Evolutionary conservation across 2,888 invertebrate genomes (phyloP).

Genomic region (Entomobrya proxima): DNA sequence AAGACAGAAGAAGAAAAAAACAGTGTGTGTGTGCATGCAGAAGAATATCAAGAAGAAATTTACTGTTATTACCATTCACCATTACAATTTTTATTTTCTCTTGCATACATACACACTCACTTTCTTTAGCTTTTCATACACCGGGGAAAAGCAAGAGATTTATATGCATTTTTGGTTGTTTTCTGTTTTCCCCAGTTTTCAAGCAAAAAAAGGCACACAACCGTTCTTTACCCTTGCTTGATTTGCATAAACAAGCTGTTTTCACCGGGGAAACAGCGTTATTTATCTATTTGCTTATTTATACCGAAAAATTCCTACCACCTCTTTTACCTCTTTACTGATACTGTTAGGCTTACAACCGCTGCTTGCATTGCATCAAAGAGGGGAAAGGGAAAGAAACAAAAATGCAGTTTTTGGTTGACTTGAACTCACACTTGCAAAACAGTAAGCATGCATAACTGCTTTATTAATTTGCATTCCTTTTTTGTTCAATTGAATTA

Average conservation of each 20-base stretch:
- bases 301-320: background rate
- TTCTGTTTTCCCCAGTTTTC: background rate
- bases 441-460: background rate
- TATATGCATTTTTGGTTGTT: background rate
- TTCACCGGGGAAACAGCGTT: constrained; percentile 17
- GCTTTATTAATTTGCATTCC: constrained; percentile 33
- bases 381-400: background rate
- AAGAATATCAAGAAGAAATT: constrained; percentile 29
- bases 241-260: constrained; percentile 61
- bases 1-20: background rate
- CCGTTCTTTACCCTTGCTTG: background rate
- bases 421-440: constrained; percentile 32
- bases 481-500: constrained; percentile 34
- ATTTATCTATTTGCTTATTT: constrained; percentile 48
- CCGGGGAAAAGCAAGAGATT: background rate
- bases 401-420: constrained; percentile 25
- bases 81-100: constrained; percentile 30
- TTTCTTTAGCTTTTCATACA: background rate
- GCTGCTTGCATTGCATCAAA: background rate
- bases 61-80: constrained; percentile 37
- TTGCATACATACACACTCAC: background rate
- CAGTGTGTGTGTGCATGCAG: background rate
- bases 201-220: background rate
- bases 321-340: background rate
- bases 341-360: background rate